phyloP scores from a whole-genome alignment of 2,797 vertebrate species.

The Chelon auratus region DNA sequence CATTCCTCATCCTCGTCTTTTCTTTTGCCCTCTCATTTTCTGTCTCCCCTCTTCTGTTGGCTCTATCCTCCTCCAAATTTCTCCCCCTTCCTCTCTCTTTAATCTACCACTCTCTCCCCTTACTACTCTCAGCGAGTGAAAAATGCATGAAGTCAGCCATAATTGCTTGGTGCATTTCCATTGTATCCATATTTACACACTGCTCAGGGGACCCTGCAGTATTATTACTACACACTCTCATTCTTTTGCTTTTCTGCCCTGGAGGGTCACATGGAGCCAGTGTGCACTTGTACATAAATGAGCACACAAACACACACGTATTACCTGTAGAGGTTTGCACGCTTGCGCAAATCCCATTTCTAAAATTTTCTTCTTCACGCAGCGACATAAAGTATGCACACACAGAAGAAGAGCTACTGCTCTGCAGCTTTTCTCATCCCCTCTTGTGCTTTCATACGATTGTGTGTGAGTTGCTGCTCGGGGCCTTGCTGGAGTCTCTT shows the following conservation, averaged over 20 bases:
- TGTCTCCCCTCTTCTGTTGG: constrained; percentile 30
- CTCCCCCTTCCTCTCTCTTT: constrained; percentile 17
- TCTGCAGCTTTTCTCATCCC: constrained; percentile 58
- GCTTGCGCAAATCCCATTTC: constrained; percentile 36
- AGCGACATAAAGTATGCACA: constrained; percentile 42
- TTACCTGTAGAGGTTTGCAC: constrained; percentile 44
- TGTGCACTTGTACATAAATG: constrained; percentile 43
- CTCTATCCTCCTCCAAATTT: constrained; percentile 11
- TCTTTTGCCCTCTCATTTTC: constrained; percentile 11
- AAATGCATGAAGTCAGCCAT: constrained; percentile 79
- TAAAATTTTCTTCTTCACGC: constrained; percentile 18
- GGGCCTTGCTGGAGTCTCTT: constrained; percentile 7
- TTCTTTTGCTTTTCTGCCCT: constrained; percentile 68
- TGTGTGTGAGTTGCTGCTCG: constrained; percentile 30
- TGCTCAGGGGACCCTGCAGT: constrained; percentile 65
- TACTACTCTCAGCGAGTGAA: constrained; percentile 66
- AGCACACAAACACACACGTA: constrained; percentile 1
- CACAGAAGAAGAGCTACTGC: constrained; percentile 37
- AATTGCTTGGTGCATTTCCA: constrained; percentile 81
- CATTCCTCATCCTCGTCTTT: constrained; percentile 3
- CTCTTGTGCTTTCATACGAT: constrained; percentile 50
- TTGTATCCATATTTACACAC: constrained; percentile 83
- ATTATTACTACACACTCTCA: constrained; percentile 66
- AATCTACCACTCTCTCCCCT: constrained; percentile 28
- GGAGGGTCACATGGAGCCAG: constrained; percentile 53